phyloP scores from a whole-genome alignment of 2,888 invertebrate genomes.

The Melanostoma scalare region DNA sequence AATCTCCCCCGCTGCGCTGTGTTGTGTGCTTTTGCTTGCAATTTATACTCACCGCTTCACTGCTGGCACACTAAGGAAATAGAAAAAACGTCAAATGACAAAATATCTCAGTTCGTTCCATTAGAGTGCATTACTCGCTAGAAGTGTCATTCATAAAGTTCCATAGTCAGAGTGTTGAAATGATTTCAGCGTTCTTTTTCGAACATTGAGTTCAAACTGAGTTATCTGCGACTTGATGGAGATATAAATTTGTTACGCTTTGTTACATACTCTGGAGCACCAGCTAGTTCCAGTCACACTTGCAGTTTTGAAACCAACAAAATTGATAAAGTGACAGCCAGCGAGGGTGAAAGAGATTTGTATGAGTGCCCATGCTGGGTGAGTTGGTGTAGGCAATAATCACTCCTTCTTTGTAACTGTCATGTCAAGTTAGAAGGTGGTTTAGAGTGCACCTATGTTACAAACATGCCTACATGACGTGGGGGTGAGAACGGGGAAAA shows the following conservation, averaged over 20 bases:
- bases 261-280: constrained; percentile 11
- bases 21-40: background rate
- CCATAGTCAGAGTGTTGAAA: constrained; percentile 45
- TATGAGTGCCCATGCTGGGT: background rate
- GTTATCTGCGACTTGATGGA: constrained; percentile 27
- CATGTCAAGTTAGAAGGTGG: constrained; percentile 32
- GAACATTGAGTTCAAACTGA: constrained; percentile 28
- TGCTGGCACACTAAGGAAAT: constrained; percentile 18
- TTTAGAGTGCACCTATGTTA: constrained; percentile 18
- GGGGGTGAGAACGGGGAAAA: constrained; percentile 11
- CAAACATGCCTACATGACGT: background rate
- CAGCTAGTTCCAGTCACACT: constrained; percentile 26
- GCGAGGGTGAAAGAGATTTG: constrained; percentile 7
- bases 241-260: constrained; percentile 54
- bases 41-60: background rate
- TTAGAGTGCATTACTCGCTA: constrained; percentile 67
- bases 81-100: constrained; percentile 43
- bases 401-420: constrained; percentile 34
- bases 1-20: constrained; percentile 12
- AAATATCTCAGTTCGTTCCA: constrained; percentile 52
- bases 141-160: constrained; percentile 62
- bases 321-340: constrained; percentile 42
- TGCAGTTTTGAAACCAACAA: constrained; percentile 57
- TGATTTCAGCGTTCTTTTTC: constrained; percentile 31
- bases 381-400: constrained; percentile 33